phyloP scores from a whole-genome alignment of 2,797 vertebrate genomes.

The Hirundo rustica region DNA sequence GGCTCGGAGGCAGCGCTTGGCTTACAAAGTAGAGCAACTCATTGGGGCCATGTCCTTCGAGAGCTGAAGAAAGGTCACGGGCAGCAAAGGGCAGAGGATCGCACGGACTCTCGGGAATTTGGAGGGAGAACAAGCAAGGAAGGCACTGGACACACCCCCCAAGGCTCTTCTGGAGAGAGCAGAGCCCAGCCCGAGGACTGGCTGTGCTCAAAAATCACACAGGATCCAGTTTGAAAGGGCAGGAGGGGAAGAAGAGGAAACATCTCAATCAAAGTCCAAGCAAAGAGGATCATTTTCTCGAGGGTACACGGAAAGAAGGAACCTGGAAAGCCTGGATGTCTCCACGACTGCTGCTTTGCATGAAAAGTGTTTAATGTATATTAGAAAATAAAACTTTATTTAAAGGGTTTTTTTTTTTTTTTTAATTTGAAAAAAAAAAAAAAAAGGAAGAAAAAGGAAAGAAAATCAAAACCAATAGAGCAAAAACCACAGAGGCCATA shows the following conservation, averaged over 20 bases:
- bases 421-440: background rate
- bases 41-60: constrained; percentile 94
- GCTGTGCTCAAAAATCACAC: background rate
- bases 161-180: constrained; percentile 28
- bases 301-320: background rate
- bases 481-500: constrained; percentile 58
- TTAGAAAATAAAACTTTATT: constrained; percentile 78
- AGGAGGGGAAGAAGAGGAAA: background rate
- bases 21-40: constrained; percentile 96
- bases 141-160: constrained; percentile 12
- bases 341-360: constrained; percentile 80
- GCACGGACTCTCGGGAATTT: constrained; percentile 7
- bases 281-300: background rate
- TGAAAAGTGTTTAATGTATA: constrained; percentile 79
- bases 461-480: constrained; percentile 39
- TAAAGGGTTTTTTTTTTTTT: constrained; percentile 36
- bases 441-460: background rate
- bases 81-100: constrained; percentile 53
- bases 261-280: background rate
- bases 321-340: constrained; percentile 54
- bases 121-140: constrained; percentile 52
- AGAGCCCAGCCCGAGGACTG: constrained; percentile 31
- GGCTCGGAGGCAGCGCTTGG: constrained; percentile 90
- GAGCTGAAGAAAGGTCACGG: constrained; percentile 84
- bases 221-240: constrained; percentile 16